Evolutionary conservation across 2,113 vertebrate species (phyloP).

Genomic region (Toxotes jaculatrix): DNA sequence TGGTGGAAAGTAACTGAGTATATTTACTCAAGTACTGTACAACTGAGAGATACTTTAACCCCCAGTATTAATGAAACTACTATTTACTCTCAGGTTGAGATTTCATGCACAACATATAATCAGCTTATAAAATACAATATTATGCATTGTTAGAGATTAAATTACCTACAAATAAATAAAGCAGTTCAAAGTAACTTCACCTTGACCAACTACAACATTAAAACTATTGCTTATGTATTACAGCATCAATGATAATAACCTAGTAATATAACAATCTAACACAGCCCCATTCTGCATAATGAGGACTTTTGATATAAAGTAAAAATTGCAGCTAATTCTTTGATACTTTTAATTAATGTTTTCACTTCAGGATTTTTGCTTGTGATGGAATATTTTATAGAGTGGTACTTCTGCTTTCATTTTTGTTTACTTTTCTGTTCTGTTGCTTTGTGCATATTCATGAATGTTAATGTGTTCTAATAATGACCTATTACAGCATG

Average conservation of each 20-base stretch:
- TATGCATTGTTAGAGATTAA: not conserved
- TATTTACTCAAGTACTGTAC: not conserved
- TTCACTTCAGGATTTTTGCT: not conserved
- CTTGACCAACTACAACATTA: not conserved
- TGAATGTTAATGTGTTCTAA: not conserved
- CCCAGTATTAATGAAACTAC: no score
- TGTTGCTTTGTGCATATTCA: not conserved
- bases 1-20: not conserved
- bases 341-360: not conserved
- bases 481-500: not conserved
- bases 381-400: not conserved
- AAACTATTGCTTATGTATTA: no score
- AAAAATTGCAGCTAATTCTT: not conserved
- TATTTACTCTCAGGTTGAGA: not conserved
- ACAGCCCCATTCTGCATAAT: not conserved
- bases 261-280: not conserved
- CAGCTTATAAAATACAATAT: not conserved
- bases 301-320: not conserved
- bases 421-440: not conserved
- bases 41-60: not conserved
- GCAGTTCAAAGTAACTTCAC: not conserved
- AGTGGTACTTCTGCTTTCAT: not conserved
- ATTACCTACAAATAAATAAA: not conserved
- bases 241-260: not conserved
- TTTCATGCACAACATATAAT: not conserved